These are phyloP conservation scores for Cebus imitator DNA, from an alignment of 2,113 vertebrate species.

Conservation along the genomic window DNA sequence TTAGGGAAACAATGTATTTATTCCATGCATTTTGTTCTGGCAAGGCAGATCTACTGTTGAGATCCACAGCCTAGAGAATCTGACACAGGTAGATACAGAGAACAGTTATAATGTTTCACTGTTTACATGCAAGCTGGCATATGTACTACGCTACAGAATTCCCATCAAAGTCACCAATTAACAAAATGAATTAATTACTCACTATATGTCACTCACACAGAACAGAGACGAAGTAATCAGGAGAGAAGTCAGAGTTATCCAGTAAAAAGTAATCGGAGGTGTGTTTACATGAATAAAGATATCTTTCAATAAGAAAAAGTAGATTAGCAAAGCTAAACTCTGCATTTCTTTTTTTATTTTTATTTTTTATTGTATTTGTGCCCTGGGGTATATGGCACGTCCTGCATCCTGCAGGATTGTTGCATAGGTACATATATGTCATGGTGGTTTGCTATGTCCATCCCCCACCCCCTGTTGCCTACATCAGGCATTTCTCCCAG, in stretches of 20 bases:
- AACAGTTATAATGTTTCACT: not conserved
- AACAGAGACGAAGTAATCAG: not conserved
- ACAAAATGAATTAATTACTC: not conserved
- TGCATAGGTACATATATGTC: too few relatives aligned
- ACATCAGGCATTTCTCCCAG: too few relatives aligned
- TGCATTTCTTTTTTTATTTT: not conserved
- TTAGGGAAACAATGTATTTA: not conserved
- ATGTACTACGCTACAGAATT: not conserved
- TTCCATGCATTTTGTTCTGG: not conserved
- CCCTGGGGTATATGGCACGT: too few relatives aligned
- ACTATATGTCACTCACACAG: not conserved
- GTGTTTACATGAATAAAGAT: not conserved
- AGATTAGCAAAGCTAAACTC: not conserved
- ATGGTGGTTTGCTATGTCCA: too few relatives aligned
- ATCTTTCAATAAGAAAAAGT: not conserved
- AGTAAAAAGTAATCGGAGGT: not conserved
- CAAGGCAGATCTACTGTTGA: not conserved
- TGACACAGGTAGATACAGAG: not conserved
- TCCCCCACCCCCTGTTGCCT: too few relatives aligned
- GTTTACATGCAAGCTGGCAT: not conserved
- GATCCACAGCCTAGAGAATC: not conserved
- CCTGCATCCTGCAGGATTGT: too few relatives aligned
- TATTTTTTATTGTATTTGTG: too few relatives aligned
- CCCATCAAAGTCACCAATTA: not conserved
- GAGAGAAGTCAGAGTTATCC: not conserved